These are phyloP conservation scores for Gymnothorax javanicus DNA, from an alignment of 2,797 vertebrate species.

Conservation along the genomic window DNA sequence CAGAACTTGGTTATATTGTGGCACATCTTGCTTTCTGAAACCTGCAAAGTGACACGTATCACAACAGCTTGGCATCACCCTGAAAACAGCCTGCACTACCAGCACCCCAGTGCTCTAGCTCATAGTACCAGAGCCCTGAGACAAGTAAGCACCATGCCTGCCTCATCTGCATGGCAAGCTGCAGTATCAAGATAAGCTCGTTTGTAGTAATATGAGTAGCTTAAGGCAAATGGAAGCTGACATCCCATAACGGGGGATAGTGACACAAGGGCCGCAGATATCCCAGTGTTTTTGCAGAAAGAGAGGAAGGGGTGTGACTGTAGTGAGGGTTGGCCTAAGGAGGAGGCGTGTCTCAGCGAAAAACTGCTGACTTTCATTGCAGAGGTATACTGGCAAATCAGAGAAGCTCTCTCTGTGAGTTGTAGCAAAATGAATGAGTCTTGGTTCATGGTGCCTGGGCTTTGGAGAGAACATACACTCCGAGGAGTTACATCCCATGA, in stretches of 20 bases:
- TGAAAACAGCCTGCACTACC: background rate
- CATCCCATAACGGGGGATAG: slow-evolving; percentile 20
- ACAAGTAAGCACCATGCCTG: slow-evolving; percentile 16
- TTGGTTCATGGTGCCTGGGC: background rate
- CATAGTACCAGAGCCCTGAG: slow-evolving; percentile 10
- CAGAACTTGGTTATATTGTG: background rate
- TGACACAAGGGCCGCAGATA: background rate
- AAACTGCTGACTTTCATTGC: background rate
- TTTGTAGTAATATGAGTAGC: slow-evolving; percentile 27
- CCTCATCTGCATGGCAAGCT: slow-evolving; percentile 32
- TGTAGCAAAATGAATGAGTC: background rate
- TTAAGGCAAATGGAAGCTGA: slow-evolving; percentile 29
- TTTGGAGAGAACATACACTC: background rate
- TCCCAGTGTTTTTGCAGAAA: slow-evolving; percentile 2
- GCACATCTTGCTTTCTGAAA: slow-evolving; percentile 13
- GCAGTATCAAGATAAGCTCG: slow-evolving; percentile 33
- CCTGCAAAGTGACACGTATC: background rate
- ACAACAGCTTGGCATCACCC: background rate
- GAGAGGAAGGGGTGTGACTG: background rate
- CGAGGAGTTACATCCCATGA: background rate
- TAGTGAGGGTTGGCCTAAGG: background rate
- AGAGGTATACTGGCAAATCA: background rate
- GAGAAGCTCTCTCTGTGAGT: background rate
- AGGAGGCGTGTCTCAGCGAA: background rate
- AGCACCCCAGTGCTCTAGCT: background rate